phyloP scores from a whole-genome alignment of 2,888 invertebrate genomes.

The Scrobipalpa atriplicella region DNA sequence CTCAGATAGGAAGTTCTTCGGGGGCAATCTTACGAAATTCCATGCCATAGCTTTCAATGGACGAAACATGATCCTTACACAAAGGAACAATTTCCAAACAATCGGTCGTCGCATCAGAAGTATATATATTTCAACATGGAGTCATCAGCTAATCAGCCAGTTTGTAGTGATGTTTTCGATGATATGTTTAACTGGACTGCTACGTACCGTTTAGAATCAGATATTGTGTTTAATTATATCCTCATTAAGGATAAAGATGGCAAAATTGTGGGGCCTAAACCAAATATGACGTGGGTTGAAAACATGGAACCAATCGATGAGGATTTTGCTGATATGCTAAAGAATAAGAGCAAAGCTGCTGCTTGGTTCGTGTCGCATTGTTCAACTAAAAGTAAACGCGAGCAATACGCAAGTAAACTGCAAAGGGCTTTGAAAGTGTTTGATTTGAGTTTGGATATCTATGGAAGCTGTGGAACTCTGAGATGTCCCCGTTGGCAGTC shows the following conservation, averaged over 20 bases:
- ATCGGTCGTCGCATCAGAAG: conserved; percentile 59
- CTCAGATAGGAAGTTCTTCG: conserved; percentile 50
- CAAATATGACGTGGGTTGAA: conserved; percentile 42
- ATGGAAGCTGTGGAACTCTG: conserved; percentile 76
- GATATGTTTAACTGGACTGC: conserved; percentile 65
- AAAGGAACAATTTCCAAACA: conserved; percentile 44
- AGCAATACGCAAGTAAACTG: conserved; percentile 48
- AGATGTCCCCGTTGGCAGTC: conserved; percentile 51
- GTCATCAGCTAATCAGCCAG: conserved; percentile 66
- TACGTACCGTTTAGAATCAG: conserved; percentile 67
- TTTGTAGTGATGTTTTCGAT: conserved; percentile 58
- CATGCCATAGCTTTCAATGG: conserved; percentile 70
- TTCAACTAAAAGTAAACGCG: conserved; percentile 53
- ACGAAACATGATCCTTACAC: conserved; percentile 37
- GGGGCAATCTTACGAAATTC: conserved; percentile 55
- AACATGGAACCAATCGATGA: conserved; percentile 39
- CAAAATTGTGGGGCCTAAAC: conserved; percentile 63
- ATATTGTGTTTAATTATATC: conserved; percentile 65
- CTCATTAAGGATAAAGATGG: conserved; percentile 53
- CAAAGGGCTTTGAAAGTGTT: conserved; percentile 49
- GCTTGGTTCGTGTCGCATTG: conserved; percentile 78
- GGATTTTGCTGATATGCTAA: conserved; percentile 44
- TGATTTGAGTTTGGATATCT: conserved; percentile 73
- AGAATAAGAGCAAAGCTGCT: conserved; percentile 63
- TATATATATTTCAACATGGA: conserved; percentile 72